Percentiles rank a stretch among this genome's conserved stretches.
Conservation (phyloP, 2,797 vertebrate species). For the Decapterus maruadsi region DNA sequence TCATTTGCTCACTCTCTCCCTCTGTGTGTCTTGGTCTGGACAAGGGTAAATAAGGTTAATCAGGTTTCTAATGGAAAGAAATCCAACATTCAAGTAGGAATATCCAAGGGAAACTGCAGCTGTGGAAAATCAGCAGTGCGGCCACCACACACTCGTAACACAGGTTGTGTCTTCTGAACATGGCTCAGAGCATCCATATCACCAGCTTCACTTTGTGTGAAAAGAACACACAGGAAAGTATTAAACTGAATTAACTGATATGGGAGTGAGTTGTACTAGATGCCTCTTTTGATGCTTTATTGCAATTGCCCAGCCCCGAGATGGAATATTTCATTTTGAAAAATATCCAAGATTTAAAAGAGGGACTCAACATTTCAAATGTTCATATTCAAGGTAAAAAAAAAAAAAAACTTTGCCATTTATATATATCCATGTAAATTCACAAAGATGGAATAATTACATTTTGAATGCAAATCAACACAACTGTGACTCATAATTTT, state of each 20-base stretch:
- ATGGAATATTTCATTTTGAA: neutral
- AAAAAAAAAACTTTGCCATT: constrained; percentile 4
- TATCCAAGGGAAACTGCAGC: neutral
- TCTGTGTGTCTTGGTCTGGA: neutral
- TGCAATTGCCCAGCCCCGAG: neutral
- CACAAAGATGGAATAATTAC: neutral
- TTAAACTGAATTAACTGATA: too few species aligned
- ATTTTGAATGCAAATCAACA: neutral
- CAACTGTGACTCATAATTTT: neutral
- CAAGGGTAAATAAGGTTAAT: neutral
- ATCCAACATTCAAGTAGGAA: neutral
- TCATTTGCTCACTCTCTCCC: too few species aligned
- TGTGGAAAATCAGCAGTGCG: neutral
- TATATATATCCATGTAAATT: neutral
- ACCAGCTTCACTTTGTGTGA: too few species aligned
- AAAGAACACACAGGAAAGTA: too few species aligned
- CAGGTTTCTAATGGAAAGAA: neutral
- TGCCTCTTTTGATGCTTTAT: too few species aligned
- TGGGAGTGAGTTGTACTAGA: too few species aligned
- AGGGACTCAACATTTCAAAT: neutral
- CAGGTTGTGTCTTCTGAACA: too few species aligned
- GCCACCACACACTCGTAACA: too few species aligned
- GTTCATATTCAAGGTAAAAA: neutral
- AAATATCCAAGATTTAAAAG: neutral
- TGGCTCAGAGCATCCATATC: too few species aligned